Percentiles rank a stretch among this genome's conserved stretches.
Evolutionary conservation across 2,113 vertebrate species (phyloP).

Genomic region (Coptodon rendalli): DNA sequence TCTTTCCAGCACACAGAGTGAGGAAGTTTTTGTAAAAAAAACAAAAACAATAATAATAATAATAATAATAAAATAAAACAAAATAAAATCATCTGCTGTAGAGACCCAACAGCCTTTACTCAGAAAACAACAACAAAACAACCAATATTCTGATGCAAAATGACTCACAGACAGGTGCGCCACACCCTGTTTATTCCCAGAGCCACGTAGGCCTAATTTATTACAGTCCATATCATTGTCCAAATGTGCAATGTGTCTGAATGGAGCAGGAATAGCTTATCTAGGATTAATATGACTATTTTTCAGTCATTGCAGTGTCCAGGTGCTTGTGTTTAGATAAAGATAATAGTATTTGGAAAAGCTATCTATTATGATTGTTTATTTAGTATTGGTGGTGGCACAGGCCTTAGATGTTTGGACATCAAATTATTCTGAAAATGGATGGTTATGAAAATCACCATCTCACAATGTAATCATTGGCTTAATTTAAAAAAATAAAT

Average conservation of each 20-base stretch:
- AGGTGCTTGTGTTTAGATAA: not conserved
- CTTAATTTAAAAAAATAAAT: not conserved
- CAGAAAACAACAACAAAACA: not conserved
- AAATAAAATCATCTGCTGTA: not conserved
- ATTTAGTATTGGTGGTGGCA: not conserved
- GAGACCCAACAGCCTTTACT: not conserved
- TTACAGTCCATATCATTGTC: not conserved
- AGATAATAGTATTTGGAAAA: not conserved
- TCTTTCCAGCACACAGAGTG: not conserved
- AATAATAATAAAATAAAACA: not conserved
- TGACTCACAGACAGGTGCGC: slow-evolving; percentile 2
- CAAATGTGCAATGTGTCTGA: not conserved
- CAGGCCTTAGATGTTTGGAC: not conserved
- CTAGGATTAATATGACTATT: not conserved
- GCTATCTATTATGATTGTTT: not conserved
- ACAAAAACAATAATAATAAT: not conserved
- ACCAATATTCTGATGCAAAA: not conserved
- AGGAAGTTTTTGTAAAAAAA: not conserved
- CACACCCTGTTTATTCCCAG: not conserved
- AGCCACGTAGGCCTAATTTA: not conserved
- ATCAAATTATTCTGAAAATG: not conserved
- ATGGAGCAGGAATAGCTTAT: not conserved
- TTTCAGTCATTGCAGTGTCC: not conserved
- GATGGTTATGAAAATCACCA: not conserved
- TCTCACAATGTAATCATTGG: not conserved